Evolutionary conservation across 2,113 vertebrate species (phyloP), one percentile per base, ranked within the genome.

Genomic region (Larimichthys crocea): DNA sequence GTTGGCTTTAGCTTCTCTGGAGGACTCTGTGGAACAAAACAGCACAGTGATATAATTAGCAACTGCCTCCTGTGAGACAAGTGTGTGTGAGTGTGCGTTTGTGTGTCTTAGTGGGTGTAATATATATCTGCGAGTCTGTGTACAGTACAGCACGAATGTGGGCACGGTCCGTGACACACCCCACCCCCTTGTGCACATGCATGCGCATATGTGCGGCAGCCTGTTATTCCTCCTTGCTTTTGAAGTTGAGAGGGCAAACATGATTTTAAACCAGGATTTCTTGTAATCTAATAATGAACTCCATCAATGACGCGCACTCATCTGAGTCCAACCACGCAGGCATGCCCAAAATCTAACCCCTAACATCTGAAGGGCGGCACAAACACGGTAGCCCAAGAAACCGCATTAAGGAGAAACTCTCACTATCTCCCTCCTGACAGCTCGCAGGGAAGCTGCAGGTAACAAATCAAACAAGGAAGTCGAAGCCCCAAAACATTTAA

Each of bases 381-480:
- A 81, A 86, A 90, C 83, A 86, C 44, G 63, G 78, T 52, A 79
- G 76, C 72, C 17, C 67, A 59, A 84, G 75, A 88, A 88, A 83
- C 29, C 61, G 68, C 78, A 84, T 87, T 87, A 86, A 88, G 80
- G 71, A 90, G 79, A 80, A 85, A 84, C 87, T 86, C 84, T 70
- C 16, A 15, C 84, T 91, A 92, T 93, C 92, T 91, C 53, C 74
- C 75, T 50, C 50, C 76, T 73, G 84, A 90, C 90, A 83, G 82
- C 92, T 92, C 90, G 65, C 82, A 75, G 91, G 80, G 73, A 90
- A 79, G 87, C 91, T 88, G 80, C 76, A 90, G 93, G 94, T 93
- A 94, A 94, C 93, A 93, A 94, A 94, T 93, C 92, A 94, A 94
- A 94, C 91, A 91, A 90, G 92, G 81, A 92, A 93, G 89, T 90